Evolutionary conservation across 1,140 invertebrate species (phyloP), one percentile per base, ranked within the genome.

Genomic region (Sminthurides bifidus): DNA sequence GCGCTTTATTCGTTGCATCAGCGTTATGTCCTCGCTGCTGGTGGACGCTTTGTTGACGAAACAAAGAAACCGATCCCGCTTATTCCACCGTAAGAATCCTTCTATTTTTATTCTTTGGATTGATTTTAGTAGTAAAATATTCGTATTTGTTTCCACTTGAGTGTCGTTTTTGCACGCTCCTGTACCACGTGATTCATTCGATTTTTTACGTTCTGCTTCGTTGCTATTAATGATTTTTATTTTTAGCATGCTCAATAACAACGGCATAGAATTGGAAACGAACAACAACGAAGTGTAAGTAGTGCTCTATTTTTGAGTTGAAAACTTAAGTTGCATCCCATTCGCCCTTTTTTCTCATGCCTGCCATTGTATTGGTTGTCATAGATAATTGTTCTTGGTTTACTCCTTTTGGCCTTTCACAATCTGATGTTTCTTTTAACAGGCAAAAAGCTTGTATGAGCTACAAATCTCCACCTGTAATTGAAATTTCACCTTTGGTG

Each of bases 401-500:
- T n/a, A n/a, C n/a, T n/a, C n/a, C n/a, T n/a, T n/a, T 56, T 12
- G 12, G 15, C 23, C 17, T 40, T 62, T 54, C 10, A 50, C 15
- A 4, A 23, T 37, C 5, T 51, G 19, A 10, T 57, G 35, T 56
- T 65, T 66, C 27, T 63, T 46, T 54, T 66, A 69, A 38, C 65
- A 76, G 74, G 62, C 70, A 72, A 56, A 70, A 70, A 48, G 67
- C 69, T 26, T 65, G 69, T 68, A 60, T 64, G 38, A 68, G 66
- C 54, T 66, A 66, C 30, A 75, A 77, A 23, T 77, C 80, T 27
- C 74, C 82, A 41, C 76, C 89, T 40, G 74, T 82, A 33, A 81
- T 86, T 66, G 93, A 98, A 75, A 85, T 97, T 58, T 94, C 92
- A 26, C 91, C 93, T 12, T 70, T 94, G 0, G 71, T 94, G 0